Base-by-base conservation (phyloP, 1,140 invertebrate species). In the Thaumetopoea pityocampa region DNA sequence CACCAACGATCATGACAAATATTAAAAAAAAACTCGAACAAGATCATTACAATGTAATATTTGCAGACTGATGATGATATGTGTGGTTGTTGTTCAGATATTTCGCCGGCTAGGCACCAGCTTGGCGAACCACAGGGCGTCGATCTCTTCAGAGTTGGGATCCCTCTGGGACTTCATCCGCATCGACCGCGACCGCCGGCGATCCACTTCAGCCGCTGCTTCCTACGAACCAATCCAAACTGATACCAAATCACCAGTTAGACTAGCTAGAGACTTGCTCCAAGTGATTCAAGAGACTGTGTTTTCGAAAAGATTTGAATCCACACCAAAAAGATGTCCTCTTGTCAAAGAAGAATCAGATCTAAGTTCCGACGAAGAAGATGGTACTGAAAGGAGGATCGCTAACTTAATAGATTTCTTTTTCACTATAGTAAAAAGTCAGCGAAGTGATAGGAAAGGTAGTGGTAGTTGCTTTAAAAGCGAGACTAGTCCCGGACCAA, bases 241-340 rank as follows among this genome's bases (percentile, higher is more conserved):
- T 8, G 71, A 77, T 34, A 55, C 72, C 16, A 64, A 65, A 22
- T 76, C 73, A 3, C 78, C 80, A 1, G 73, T 67, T 6, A 68
- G 71, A 53, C 51, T 86, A 2, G 83, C 85, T 3, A 69, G 74
- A 47, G 80, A 86, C 33, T 53, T 86, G 0, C 53, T 85, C 6
- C 82, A 85, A 60, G 80, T 86, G 0, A 58, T 86, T n/a, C 83
- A 85, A 32, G 85, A 86, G 26, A 84, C 83, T 0, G 72, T 85
- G 5, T 70, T 77, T 14, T 43, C 57, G 0, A 77, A 64, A 40
- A 79, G 72, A 42, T 56, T 73, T 22, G 67, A 77, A 22, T 68
- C 82, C 15, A 53, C 50, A 8, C 65, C 69, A 16, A 80, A 74
- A 47, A 42, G 55, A 43, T 84, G 69, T 43, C 77, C 74, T 0